Base-by-base conservation (phyloP, 2,888 invertebrate species). In the Ophonus ardosiacus region DNA sequence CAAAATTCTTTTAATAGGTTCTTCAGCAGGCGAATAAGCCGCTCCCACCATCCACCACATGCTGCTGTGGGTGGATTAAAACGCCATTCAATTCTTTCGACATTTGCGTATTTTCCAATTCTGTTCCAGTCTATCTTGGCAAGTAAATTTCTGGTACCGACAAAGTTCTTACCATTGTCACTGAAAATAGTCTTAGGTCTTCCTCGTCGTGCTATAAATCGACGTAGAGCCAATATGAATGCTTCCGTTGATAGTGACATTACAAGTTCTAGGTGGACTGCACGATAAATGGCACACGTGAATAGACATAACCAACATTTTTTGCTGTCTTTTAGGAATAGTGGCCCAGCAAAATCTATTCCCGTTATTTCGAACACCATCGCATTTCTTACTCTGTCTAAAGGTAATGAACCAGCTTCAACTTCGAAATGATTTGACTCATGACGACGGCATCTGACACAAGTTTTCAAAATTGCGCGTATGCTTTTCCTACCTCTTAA, bases 1-100 rank as follows among this genome's bases (percentile, higher is more conserved):
- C 0, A 91, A 85, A 6, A 88, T 86, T 82, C 88, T n/a, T 88
- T 85, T 10, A 91, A 79, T 15, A 90, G 83, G 13, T 85, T 80
- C 86, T 91, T 91, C 0, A 90, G 65, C 5, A 89, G 65, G n/a
- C 88, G 87, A 7, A 90, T 65, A 13, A 65, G 31, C 31, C 65
- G 65, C 65, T 65, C 65, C 61, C 18, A 61, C 61, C 88, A 89
- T 43, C 91, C 90, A 82, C 90, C 90, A 90, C 89, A 91, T 4
- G 91, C 87, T 13, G 90, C 89, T 0, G 87, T 85, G 4, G 90
- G 90, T 5, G 90, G 88, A 81, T 89, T 91, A 85, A 90, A 91
- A 13, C 86, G 86, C 88, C 88, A 88, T 31, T 76, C 18, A 17
- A 61, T 61, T 17, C 18, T 61, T 15, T 61, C 6, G 61, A 61